These are phyloP conservation scores for Drosophila setosimentum DNA, from an alignment of 2,888 invertebrate genomes.

Conservation along the genomic window DNA sequence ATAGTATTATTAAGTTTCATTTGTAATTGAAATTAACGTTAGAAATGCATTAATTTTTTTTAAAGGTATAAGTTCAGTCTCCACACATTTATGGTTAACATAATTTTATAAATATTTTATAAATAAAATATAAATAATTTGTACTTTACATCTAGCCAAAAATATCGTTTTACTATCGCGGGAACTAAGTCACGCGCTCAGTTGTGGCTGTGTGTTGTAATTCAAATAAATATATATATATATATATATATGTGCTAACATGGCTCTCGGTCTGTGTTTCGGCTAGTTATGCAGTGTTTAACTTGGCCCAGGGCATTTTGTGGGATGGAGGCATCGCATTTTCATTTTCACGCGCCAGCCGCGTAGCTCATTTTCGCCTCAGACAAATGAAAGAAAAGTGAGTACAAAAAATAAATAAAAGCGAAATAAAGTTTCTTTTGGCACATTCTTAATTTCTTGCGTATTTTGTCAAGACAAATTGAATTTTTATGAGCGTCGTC, in stretches of 20 bases:
- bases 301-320: conserved; percentile 63
- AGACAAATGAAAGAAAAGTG: conserved; percentile 55
- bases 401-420: conserved; percentile 59
- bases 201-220: not conserved
- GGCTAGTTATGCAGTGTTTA: conserved; percentile 80
- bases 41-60: not conserved
- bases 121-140: not conserved
- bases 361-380: conserved; percentile 75
- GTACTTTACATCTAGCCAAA: not conserved
- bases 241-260: conserved; percentile 24
- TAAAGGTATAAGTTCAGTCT: not conserved
- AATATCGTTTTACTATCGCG: conserved; percentile 8
- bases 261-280: conserved; percentile 45
- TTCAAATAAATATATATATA: conserved; percentile 16
- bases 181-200: conserved; percentile 32
- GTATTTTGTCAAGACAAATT: conserved; percentile 81
- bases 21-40: not conserved
- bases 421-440: conserved; percentile 78
- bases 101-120: not conserved
- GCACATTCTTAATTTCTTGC: conserved; percentile 82
- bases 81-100: not conserved
- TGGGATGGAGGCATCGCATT: conserved; percentile 59
- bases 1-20: not conserved
- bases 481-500: conserved; percentile 76
- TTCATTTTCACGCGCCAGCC: conserved; percentile 74